Base-by-base conservation (phyloP, 2,888 invertebrate species). In the Chloromyia formosa region DNA sequence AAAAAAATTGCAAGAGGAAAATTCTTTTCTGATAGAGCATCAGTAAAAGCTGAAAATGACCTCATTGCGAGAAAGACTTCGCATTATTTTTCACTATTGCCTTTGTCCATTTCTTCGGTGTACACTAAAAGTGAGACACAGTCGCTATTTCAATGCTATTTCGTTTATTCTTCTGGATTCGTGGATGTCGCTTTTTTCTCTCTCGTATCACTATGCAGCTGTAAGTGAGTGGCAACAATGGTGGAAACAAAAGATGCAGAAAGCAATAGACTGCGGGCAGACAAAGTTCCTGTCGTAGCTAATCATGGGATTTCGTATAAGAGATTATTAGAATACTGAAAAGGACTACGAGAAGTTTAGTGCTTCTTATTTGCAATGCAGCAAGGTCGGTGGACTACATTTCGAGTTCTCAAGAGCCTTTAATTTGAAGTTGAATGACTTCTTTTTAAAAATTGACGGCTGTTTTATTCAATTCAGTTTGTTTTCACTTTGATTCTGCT, bases 11-110 rank as follows among this genome's bases (percentile, higher is more conserved):
- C 23, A 10, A 12, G 16, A 66, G 22, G 35, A 45, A 66, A 66
- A 49, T 66, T 66, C 66, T 16, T 62, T 66, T 66, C 66, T 66
- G 66, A 66, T 66, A 66, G 66, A 42, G 45, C 66, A 66, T 49
- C 66, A 42, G 66, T 66, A 66, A 66, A 66, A 66, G 66, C 66
- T 66, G 66, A 66, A 66, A 66, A 66, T 66, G 66, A 66, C 66
- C 66, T 66, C 66, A 66, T 66, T 66, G 49, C 45, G 22, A 45
- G 66, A 22, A 66, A 66, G 66, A 66, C 66, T 35, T 66, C 22
- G 66, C 66, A 66, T 66, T 66, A 66, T 49, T 66, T 66, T 66
- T 45, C 66, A 66, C 66, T 66, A 66, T 49, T 49, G 66, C 49
- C 49, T 49, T 66, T 66, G 66, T 49, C 45, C 45, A 66, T 45